Evolutionary conservation across 2,113 vertebrate species (phyloP).

Genomic region (Rhizomys pruinosus): DNA sequence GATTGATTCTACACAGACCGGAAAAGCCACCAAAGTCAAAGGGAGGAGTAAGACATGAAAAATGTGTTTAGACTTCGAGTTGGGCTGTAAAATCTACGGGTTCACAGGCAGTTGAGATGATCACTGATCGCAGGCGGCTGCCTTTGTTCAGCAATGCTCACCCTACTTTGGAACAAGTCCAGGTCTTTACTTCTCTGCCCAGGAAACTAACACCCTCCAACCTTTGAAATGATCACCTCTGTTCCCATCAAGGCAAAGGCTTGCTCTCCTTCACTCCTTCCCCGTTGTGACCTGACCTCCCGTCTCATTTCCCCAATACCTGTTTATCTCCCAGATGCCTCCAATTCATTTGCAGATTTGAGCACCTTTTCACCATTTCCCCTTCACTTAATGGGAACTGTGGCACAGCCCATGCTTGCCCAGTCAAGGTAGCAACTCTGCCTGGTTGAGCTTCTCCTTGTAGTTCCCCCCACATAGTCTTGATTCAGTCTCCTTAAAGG

Average conservation of each 20-base stretch:
- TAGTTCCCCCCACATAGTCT: neutral
- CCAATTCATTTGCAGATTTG: neutral
- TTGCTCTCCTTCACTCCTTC: neutral
- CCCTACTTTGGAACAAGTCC: neutral
- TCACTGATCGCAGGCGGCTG: neutral
- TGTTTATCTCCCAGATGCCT: neutral
- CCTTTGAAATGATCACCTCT: neutral
- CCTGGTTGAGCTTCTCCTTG: neutral
- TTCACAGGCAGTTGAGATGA: neutral
- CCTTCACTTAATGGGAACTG: neutral
- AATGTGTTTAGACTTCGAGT: neutral
- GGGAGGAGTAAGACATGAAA: neutral
- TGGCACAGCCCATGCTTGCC: neutral
- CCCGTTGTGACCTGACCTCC: neutral
- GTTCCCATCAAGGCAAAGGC: neutral
- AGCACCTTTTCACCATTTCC: neutral
- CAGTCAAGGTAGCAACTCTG: neutral
- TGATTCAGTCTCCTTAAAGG: neutral
- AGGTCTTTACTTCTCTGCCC: neutral
- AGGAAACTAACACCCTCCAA: neutral
- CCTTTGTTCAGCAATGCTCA: neutral
- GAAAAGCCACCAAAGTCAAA: neutral
- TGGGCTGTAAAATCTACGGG: neutral
- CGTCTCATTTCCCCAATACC: neutral
- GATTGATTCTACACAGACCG: neutral